These are phyloP conservation scores for Colistium nudipinnis DNA, from an alignment of 2,113 vertebrate genomes.

Conservation along the genomic window DNA sequence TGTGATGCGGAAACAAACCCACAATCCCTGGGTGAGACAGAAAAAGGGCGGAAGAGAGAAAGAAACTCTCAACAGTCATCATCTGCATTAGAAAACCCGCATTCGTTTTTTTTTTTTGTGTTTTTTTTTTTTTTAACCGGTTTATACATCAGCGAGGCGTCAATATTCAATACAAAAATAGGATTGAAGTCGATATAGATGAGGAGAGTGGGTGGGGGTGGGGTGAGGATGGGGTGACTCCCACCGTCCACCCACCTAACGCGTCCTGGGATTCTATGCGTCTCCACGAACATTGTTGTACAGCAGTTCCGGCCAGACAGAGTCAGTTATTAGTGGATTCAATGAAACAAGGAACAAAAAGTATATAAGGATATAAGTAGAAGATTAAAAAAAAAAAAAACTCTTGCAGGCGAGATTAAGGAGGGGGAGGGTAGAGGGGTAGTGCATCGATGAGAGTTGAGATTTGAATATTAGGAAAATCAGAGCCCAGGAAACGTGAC, in stretches of 20 bases:
- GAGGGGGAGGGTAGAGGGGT: no score
- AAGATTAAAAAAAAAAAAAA: constrained; percentile 34
- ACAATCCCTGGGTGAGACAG: constrained; percentile 57
- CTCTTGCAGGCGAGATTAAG: constrained; percentile 1
- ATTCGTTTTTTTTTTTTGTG: constrained; percentile 54
- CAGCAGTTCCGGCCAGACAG: constrained; percentile 62
- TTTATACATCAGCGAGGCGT: constrained; percentile 68
- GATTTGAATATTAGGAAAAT: constrained; percentile 30
- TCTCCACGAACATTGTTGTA: constrained; percentile 50
- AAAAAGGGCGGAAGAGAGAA: constrained; percentile 24
- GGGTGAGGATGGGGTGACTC: constrained; percentile 36
- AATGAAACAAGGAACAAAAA: constrained; percentile 51
- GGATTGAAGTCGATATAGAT: constrained; percentile 67
- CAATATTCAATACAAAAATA: constrained; percentile 79
- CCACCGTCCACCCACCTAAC: constrained; percentile 6
- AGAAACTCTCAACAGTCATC: constrained; percentile 52
- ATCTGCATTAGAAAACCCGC: constrained; percentile 73
- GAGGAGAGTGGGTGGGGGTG: constrained; percentile 34
- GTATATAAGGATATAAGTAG: constrained; percentile 34
- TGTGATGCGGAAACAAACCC: constrained; percentile 71
- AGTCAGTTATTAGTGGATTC: constrained; percentile 43
- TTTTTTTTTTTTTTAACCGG: no score
- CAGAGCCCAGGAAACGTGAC: constrained; percentile 11
- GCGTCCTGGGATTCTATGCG: constrained; percentile 14
- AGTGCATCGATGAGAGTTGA: constrained; percentile 44